A percentile compares a stretch with the other conserved stretches of the same genome.
phyloP scores from a whole-genome alignment of 1,140 invertebrate genomes.

The Prorops nasuta region DNA sequence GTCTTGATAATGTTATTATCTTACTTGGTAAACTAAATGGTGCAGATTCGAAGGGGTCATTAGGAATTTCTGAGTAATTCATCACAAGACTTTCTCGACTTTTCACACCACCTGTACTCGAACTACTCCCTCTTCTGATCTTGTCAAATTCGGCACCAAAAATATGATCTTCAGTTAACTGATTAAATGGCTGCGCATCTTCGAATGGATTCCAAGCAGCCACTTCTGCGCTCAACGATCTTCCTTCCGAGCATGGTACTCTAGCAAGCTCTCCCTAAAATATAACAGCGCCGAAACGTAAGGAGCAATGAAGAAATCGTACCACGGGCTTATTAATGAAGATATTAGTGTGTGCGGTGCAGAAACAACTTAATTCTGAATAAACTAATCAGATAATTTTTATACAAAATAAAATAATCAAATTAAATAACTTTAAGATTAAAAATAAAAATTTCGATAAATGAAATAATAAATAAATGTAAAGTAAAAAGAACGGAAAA shows the following conservation, averaged over 20 bases:
- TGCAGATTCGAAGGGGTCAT: constrained; percentile 79
- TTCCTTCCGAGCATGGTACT: constrained; percentile 49
- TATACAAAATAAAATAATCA: constrained; percentile 12
- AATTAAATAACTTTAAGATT: constrained; percentile 13
- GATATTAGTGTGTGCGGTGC: no score
- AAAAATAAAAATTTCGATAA: not conserved
- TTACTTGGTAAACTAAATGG: constrained; percentile 75
- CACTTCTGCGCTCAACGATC: constrained; percentile 64
- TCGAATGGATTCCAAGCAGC: constrained; percentile 83
- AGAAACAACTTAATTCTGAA: not conserved
- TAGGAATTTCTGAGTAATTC: constrained; percentile 65
- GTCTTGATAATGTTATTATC: no score
- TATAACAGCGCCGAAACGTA: no score
- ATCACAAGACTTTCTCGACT: constrained; percentile 74
- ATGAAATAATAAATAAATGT: not conserved
- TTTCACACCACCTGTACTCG: constrained; percentile 78
- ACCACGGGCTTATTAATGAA: no score
- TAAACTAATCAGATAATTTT: not conserved
- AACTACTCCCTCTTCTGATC: constrained; percentile 77
- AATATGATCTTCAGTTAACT: constrained; percentile 79
- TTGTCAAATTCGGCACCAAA: constrained; percentile 87
- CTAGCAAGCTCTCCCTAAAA: constrained; percentile 53
- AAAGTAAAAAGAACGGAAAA: constrained; percentile 26
- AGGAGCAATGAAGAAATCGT: no score
- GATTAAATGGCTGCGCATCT: constrained; percentile 69